phyloP scores from a whole-genome alignment of 2,113 vertebrate genomes.

The Buteo buteo region DNA sequence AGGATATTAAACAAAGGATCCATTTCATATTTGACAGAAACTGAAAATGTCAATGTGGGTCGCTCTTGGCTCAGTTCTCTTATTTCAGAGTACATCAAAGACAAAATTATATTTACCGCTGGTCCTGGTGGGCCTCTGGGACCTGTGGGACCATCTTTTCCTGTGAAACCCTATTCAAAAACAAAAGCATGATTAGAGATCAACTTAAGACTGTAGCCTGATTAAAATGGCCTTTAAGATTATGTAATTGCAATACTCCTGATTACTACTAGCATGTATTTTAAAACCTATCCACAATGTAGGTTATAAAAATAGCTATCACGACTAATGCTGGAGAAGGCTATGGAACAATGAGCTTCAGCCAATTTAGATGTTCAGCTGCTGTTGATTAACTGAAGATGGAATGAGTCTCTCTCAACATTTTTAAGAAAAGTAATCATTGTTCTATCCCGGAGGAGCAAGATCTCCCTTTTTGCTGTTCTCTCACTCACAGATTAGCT shows the following conservation, averaged over 20 bases:
- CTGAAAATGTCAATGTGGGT: not conserved
- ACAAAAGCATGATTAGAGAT: conserved; percentile 2
- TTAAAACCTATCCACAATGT: not conserved
- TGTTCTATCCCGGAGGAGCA: not conserved
- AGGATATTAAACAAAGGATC: not conserved
- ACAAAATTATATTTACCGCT: conserved; percentile 78
- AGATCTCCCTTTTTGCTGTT: not conserved
- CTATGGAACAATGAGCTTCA: not conserved
- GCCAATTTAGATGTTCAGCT: not conserved
- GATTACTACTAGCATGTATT: not conserved
- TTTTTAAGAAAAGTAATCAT: not conserved
- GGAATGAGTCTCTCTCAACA: not conserved
- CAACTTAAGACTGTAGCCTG: not conserved
- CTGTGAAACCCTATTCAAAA: conserved; percentile 84
- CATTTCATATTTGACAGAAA: not conserved
- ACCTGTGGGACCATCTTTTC: conserved; percentile 89
- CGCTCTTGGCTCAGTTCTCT: not conserved
- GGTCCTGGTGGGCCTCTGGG: conserved; percentile 89
- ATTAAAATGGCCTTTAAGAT: not conserved
- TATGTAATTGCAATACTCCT: not conserved
- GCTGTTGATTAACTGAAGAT: not conserved
- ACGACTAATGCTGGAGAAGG: not conserved
- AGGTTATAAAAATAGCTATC: not conserved
- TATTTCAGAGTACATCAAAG: not conserved
- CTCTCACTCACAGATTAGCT: not conserved